These are phyloP conservation scores for Tridacna gigas DNA, from an alignment of 2,888 invertebrate genomes.

Conservation along the genomic window DNA sequence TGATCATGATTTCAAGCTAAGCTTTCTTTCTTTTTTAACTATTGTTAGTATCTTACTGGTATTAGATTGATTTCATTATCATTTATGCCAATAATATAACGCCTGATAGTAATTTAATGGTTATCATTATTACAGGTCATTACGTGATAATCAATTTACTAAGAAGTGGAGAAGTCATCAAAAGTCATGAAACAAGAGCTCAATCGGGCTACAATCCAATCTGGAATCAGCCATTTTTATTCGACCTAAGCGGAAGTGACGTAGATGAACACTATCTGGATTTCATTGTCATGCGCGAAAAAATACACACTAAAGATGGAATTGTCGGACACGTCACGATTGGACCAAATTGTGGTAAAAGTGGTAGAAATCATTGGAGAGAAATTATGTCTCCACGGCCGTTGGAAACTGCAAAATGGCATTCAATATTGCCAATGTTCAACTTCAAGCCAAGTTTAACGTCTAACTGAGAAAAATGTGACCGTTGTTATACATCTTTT, in stretches of 20 bases:
- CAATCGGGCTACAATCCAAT: slow-evolving; percentile 71
- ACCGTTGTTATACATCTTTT: not conserved
- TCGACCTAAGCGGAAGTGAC: slow-evolving; percentile 66
- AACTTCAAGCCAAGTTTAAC: slow-evolving; percentile 45
- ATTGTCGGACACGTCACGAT: slow-evolving; percentile 78
- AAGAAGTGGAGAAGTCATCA: slow-evolving; percentile 60
- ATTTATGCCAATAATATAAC: no score
- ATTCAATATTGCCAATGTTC: slow-evolving; percentile 72
- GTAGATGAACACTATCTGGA: slow-evolving; percentile 69
- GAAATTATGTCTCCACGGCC: slow-evolving; percentile 70
- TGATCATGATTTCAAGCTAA: no score
- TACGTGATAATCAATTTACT: slow-evolving; percentile 74
- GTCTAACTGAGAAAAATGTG: not conserved
- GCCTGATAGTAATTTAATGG: no score
- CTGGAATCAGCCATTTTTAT: slow-evolving; percentile 81
- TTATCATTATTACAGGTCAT: slow-evolving; percentile 69
- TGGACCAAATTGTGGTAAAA: slow-evolving; percentile 67
- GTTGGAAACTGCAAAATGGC: slow-evolving; percentile 76
- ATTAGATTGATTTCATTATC: no score
- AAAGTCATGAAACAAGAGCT: slow-evolving; percentile 67
- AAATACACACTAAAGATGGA: slow-evolving; percentile 72
- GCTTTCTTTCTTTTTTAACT: no score
- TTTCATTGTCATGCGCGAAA: slow-evolving; percentile 75
- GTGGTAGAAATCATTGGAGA: slow-evolving; percentile 75
- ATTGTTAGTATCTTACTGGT: no score